Percentiles rank a stretch among this genome's conserved stretches.
Conservation (phyloP, 2,888 invertebrate genomes). For the Tenthredo notha region DNA sequence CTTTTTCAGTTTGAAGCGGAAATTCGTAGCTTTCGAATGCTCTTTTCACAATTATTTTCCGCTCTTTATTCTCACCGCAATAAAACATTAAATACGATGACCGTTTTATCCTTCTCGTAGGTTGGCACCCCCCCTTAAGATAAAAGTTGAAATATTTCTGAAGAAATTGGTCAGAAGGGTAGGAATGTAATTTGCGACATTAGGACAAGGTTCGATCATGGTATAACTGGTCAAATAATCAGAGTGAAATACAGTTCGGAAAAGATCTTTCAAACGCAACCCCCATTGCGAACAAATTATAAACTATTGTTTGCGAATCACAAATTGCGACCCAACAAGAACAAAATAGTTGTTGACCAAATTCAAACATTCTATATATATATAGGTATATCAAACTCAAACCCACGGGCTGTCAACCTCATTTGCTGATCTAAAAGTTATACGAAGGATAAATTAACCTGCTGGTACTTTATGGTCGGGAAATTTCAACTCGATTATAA, state of each 20-base stretch:
- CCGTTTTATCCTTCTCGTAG: too few species aligned
- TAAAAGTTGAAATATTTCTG: neutral
- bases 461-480: conserved; percentile 10
- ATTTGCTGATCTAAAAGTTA: conserved; percentile 43
- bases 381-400: conserved; percentile 15
- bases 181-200: conserved; percentile 4
- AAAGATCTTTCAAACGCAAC: neutral
- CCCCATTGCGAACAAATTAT: conserved; percentile 2
- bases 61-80: too few species aligned
- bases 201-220: neutral
- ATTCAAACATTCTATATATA: conserved; percentile 6
- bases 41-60: too few species aligned
- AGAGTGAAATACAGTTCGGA: neutral
- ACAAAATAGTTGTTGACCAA: conserved; percentile 23
- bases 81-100: too few species aligned
- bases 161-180: neutral
- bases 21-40: too few species aligned
- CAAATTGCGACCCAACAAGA: conserved; percentile 11
- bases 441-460: conserved; percentile 15
- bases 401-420: conserved; percentile 14
- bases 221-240: neutral
- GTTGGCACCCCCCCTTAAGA: neutral
- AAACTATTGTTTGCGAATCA: conserved; percentile 18
- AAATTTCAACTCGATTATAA: neutral
- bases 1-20: too few species aligned